Evolutionary conservation across 2,797 vertebrate genomes (phyloP).

Genomic region (Lepilemur ruficaudatus): DNA sequence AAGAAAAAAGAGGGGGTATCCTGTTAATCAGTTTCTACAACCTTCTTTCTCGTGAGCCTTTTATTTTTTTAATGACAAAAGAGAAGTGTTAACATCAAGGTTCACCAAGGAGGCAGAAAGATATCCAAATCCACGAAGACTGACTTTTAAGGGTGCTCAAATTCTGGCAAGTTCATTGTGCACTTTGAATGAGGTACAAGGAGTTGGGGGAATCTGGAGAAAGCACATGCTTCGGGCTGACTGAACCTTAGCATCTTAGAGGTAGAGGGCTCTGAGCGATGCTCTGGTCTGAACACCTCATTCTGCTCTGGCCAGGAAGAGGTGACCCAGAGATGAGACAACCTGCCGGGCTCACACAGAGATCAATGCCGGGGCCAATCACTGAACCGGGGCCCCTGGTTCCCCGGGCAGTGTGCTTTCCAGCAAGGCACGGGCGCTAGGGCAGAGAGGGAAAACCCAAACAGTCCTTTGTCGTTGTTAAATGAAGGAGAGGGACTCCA

Average conservation of each 20-base stretch:
- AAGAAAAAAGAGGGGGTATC: neutral
- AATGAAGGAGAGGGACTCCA: neutral
- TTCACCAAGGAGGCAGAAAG: neutral
- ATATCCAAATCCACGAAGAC: neutral
- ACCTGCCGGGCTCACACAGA: neutral
- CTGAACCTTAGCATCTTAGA: neutral
- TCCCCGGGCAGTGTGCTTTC: neutral
- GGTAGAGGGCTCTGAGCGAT: neutral
- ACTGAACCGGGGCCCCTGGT: neutral
- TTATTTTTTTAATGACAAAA: conserved; percentile 2
- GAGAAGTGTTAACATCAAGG: neutral
- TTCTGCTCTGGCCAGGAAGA: neutral
- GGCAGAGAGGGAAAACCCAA: neutral
- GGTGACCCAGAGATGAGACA: neutral
- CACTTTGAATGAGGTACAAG: neutral
- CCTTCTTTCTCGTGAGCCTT: neutral
- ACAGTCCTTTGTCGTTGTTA: neutral
- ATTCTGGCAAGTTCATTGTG: neutral
- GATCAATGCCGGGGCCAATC: neutral
- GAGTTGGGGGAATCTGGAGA: neutral
- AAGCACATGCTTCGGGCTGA: neutral
- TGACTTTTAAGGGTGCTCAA: neutral
- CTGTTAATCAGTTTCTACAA: neutral
- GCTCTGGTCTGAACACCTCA: neutral
- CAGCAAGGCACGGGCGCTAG: neutral